Percentiles rank a stretch among this genome's conserved stretches.
These are phyloP conservation scores for Paracyclopina nana DNA, from an alignment of 1,140 invertebrate species.

Conservation along the genomic window DNA sequence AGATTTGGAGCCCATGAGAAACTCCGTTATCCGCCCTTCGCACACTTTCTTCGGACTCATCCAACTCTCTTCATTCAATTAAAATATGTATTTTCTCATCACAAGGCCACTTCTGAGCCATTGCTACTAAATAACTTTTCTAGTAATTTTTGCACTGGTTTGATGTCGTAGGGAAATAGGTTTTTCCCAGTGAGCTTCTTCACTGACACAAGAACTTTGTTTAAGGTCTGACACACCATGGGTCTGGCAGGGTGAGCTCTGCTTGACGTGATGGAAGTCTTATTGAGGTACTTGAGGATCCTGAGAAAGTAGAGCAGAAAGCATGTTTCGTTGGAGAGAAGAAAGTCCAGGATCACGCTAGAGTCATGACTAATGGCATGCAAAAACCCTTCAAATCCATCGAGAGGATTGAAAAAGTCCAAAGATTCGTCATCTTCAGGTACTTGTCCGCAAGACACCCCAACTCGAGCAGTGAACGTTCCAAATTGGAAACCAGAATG, in stretches of 20 bases:
- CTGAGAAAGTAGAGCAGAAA: constrained; percentile 65
- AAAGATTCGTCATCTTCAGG: no score
- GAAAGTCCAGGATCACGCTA: constrained; percentile 51
- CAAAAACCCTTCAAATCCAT: constrained; percentile 3
- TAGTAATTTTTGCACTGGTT: no score
- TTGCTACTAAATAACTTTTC: no score
- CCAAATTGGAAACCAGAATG: constrained; percentile 46
- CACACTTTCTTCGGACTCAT: constrained; percentile 17
- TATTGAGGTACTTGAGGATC: constrained; percentile 53
- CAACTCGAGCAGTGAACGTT: no score
- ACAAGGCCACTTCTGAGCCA: no score
- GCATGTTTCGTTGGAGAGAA: constrained; percentile 76
- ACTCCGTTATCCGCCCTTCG: constrained; percentile 13
- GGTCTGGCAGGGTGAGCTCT: not conserved
- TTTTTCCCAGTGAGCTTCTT: constrained; percentile 55
- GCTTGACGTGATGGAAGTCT: not conserved
- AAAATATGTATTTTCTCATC: not conserved
- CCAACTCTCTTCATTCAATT: constrained; percentile 9
- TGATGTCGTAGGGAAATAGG: constrained; percentile 73
- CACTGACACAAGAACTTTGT: constrained; percentile 30
- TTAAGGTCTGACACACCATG: not conserved
- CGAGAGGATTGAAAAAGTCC: constrained; percentile 2
- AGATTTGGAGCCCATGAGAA: constrained; percentile 13
- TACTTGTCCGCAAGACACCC: no score
- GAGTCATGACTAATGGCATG: not conserved